Base-by-base conservation (phyloP, 2,797 vertebrate genomes). In the Thunnus albacares region DNA sequence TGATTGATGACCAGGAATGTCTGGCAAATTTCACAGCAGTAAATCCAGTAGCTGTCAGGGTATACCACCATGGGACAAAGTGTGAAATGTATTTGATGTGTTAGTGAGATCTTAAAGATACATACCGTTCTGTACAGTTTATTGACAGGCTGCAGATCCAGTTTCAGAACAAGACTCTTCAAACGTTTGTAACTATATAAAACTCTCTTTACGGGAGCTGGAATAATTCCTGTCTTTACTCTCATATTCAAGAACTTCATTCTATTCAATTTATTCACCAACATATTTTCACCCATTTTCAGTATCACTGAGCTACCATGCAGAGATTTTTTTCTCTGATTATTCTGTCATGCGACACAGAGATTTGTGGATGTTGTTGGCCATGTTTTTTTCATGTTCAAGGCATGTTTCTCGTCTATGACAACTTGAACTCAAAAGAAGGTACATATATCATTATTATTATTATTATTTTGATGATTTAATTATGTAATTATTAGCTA, bases 71-170 rank as follows among this genome's bases (percentile, higher is more conserved):
- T 73, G 14, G 24, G 59, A 71, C 24, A 28, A 26, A 3, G 22
- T 65, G 14, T 17, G 3, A 73, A 63, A 51, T 56, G 11, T n/a
- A 33, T 24, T 52, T 20, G 65, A 7, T 13, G 41, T 28, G 28
- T 80, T 69, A 43, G 63, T 61, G 28, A 53, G 43, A 52, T 12
- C 15, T 6, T 13, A 30, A 59, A 17, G 10, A 49, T 57, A 41
- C 51, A 58, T 47, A n/a, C 33, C 53, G 20, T 53, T 11, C 24
- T 68, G 47, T 57, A 66, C 70, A 59, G 51, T 45, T 20, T 63
- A 22, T 55, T 57, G 43, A 62, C 68, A 75, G 17, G 8, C 41
- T 58, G 33, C 41, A 63, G 17, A 20, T 30, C 8, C 17, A 33
- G 28, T 47, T 17, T 63, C 14, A 55, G 53, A 61, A 8, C 57